These are phyloP conservation scores for Tachysurus fulvidraco DNA, from an alignment of 2,113 vertebrate species.

Conservation along the genomic window DNA sequence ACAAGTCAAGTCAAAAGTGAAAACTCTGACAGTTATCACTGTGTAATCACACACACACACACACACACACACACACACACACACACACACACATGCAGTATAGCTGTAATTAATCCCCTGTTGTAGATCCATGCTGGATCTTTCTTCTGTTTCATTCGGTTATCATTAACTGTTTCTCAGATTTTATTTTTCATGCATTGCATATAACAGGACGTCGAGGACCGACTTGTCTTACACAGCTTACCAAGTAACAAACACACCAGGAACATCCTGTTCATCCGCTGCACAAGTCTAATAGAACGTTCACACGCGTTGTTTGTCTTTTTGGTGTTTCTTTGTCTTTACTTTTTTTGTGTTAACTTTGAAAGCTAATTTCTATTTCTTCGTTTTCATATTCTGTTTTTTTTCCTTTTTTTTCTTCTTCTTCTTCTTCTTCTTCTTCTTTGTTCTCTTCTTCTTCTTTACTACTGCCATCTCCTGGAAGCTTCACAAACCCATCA, in stretches of 20 bases:
- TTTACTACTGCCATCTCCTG: neutral
- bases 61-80: no score
- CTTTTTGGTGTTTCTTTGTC: neutral
- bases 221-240: neutral
- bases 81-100: neutral
- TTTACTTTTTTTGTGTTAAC: neutral
- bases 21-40: neutral
- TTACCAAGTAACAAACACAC: neutral
- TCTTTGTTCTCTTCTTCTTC: neutral
- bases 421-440: neutral
- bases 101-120: neutral
- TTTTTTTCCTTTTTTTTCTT: neutral
- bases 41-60: no score
- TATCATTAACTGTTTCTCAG: neutral
- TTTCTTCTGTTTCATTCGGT: neutral
- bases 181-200: neutral
- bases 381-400: neutral
- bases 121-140: neutral
- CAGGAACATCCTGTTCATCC: neutral
- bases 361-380: no score
- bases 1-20: neutral
- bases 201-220: neutral
- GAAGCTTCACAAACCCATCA: neutral
- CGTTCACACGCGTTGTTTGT: neutral
- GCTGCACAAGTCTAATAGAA: neutral